These are phyloP conservation scores for Temnothorax ravouxi DNA, from an alignment of 2,888 invertebrate species.

Conservation along the genomic window DNA sequence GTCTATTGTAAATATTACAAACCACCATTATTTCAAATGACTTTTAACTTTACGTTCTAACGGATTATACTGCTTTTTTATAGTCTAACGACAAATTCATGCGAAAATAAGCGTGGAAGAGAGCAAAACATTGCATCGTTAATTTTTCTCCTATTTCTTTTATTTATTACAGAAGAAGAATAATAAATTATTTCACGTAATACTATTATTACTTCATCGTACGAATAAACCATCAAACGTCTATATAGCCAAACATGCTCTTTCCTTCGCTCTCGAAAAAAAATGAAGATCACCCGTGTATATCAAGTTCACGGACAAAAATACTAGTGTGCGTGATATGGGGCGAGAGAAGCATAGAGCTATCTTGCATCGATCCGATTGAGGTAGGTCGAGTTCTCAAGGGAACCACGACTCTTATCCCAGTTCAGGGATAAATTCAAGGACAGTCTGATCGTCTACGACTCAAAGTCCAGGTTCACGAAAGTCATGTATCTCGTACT, in stretches of 20 bases:
- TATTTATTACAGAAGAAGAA: background rate
- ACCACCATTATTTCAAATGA: background rate
- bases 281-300: slow-evolving; percentile 45
- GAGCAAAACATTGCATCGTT: background rate
- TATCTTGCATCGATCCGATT: slow-evolving; percentile 84
- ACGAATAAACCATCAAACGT: slow-evolving; percentile 33
- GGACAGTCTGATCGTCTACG: slow-evolving; percentile 78
- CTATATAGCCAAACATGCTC: background rate
- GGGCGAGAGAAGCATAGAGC: slow-evolving; percentile 78
- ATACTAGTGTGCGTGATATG: slow-evolving; percentile 75
- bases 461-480: slow-evolving; percentile 4
- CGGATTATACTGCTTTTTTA: background rate
- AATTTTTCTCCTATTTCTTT: background rate
- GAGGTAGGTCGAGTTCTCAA: slow-evolving; percentile 84
- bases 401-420: slow-evolving; percentile 82
- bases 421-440: slow-evolving; percentile 85
- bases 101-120: background rate
- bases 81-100: background rate
- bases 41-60: background rate
- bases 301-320: slow-evolving; percentile 75
- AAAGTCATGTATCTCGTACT: background rate
- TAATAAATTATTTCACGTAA: slow-evolving; percentile 19
- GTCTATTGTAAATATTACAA: background rate
- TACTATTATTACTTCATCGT: background rate
- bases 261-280: slow-evolving; percentile 36